These are phyloP conservation scores for Planococcus citri DNA, from an alignment of 1,140 invertebrate genomes.

Conservation along the genomic window DNA sequence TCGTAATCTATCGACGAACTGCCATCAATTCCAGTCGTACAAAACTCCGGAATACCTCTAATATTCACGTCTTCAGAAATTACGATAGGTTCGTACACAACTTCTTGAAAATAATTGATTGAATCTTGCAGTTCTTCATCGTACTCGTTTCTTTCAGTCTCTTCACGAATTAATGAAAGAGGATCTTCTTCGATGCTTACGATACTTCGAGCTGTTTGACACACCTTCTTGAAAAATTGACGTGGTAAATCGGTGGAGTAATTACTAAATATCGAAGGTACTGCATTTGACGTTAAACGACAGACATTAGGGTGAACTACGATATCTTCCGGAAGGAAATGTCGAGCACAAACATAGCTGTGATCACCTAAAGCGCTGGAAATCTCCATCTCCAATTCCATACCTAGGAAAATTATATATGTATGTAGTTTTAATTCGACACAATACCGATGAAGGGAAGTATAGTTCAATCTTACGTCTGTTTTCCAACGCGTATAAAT, in stretches of 20 bases:
- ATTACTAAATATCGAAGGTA: background rate
- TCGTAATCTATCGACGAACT: background rate
- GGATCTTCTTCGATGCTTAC: background rate
- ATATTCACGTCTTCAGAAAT: background rate
- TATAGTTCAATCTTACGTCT: background rate
- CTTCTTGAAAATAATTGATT: background rate
- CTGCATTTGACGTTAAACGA: background rate
- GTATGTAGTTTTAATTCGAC: background rate
- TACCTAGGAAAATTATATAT: background rate
- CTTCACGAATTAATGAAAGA: background rate
- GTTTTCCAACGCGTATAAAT: constrained; percentile 2
- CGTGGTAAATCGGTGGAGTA: background rate
- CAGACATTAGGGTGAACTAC: background rate
- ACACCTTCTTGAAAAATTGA: background rate
- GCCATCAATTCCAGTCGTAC: background rate
- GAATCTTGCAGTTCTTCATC: background rate
- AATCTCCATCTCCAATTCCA: background rate
- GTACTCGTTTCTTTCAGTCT: background rate
- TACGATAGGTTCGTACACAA: background rate
- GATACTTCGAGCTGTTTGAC: background rate
- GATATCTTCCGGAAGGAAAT: background rate
- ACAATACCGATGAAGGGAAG: background rate
- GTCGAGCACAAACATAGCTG: background rate
- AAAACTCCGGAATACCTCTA: background rate
- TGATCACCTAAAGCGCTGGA: background rate